phyloP scores from a whole-genome alignment of 2,113 vertebrate genomes.

The Notarius lentiginosus region DNA sequence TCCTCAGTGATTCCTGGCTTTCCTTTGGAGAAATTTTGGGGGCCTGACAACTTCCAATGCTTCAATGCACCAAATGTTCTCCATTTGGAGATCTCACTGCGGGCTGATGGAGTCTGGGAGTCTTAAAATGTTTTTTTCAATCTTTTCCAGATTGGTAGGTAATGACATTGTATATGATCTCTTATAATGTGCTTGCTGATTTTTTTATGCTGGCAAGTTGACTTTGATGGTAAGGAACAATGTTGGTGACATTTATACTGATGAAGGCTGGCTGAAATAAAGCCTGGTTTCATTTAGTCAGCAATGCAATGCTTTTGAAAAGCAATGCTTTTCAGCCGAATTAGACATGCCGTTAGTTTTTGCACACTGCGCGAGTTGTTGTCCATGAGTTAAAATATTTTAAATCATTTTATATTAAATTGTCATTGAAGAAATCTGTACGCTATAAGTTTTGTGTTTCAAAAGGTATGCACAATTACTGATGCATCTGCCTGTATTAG shows the following conservation, averaged over 20 bases:
- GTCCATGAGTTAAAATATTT: neutral
- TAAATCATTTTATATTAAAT: neutral
- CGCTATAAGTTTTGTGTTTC: neutral
- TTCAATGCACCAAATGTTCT: neutral
- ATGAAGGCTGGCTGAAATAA: neutral
- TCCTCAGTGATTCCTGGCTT: neutral
- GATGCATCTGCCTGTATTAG: too few relatives aligned
- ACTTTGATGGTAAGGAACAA: neutral
- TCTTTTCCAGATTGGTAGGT: neutral
- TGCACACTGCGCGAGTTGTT: neutral
- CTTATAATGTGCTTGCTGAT: neutral
- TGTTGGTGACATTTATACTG: neutral
- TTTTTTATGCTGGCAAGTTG: neutral
- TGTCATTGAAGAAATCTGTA: neutral
- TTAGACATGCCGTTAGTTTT: neutral
- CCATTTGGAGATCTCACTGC: constrained; percentile 5
- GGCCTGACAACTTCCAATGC: constrained; percentile 5
- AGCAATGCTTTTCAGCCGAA: neutral
- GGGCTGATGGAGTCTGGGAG: neutral
- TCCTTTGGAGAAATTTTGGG: constrained; percentile 11
- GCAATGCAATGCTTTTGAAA: too few relatives aligned
- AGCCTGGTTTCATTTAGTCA: neutral
- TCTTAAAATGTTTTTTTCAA: neutral
- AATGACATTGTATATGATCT: constrained; percentile 11
- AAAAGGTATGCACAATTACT: too few relatives aligned